Conservation (phyloP, 2,113 vertebrate genomes). For the Balaeniceps rex region DNA sequence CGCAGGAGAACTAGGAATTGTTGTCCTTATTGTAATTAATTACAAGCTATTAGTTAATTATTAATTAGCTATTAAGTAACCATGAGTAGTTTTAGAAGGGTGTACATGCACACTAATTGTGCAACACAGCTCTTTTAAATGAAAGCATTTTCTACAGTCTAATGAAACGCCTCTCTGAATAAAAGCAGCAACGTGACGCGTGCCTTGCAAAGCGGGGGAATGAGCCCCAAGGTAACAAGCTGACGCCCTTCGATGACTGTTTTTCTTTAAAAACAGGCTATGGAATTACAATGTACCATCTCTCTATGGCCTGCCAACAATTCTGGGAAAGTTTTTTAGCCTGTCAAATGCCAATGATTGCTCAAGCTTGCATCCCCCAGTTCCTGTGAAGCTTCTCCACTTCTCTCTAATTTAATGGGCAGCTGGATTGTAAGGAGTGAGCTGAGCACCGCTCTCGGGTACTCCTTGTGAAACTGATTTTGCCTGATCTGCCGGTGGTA, state of each 20-base stretch:
- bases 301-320: not conserved
- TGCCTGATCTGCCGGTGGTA: not conserved
- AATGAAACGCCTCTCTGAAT: not conserved
- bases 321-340: not conserved
- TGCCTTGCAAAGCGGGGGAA: not conserved
- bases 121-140: not conserved
- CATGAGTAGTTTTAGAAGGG: not conserved
- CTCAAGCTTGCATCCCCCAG: accelerated
- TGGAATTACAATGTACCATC: accelerated
- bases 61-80: not conserved
- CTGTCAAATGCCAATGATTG: not conserved
- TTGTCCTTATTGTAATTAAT: not conserved
- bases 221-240: not conserved
- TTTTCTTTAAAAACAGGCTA: not conserved
- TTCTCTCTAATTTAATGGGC: not conserved
- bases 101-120: not conserved
- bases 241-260: not conserved
- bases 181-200: not conserved
- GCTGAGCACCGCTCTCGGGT: not conserved
- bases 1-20: not conserved
- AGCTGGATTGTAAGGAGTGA: not conserved
- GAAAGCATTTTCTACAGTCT: not conserved
- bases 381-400: accelerated
- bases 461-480: not conserved
- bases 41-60: not conserved